Evolutionary conservation across 2,797 vertebrate species (phyloP), one percentile per base, ranked within the genome.

Genomic region (Anas flavirostris): DNA sequence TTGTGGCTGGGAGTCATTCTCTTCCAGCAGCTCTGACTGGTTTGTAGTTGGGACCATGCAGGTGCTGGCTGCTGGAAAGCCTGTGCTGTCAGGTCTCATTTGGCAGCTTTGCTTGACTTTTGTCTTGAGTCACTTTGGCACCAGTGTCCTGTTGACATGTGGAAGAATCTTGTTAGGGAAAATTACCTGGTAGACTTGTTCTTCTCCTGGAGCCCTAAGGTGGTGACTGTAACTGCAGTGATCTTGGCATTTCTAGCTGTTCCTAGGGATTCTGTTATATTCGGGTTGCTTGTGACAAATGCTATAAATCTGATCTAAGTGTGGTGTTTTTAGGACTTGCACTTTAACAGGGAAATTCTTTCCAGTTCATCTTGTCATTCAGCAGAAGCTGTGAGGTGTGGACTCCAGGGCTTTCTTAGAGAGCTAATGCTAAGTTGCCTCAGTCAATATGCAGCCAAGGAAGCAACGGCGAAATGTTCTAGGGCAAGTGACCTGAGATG

Each of bases 401-500:
- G 33, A 37, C 68, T 63, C 64, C 15, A 19, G 25, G 53, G 58
- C 56, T 82, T 66, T 76, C 46, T 48, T 55, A 83, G 55, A 67
- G 59, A n/a, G 23, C 16, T 19, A 22, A 6, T 9, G 29, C 52
- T 23, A 1, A 72, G 76, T 73, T 82, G 48, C 44, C 28, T n/a
- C 15, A 18, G n/a, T 52, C 1, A 0, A 17, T 16, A 39, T 66
- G 41, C 46, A 52, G 59, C 66, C 69, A 17, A 14, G 58, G 63
- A n/a, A 26, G 6, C 23, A 8, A 6, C 11, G 26, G 62, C 67
- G 75, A 41, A 58, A 5, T 46, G 2, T 9, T 0, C 29, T 0
- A 2, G 82, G 66, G 67, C 44, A 46, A 58, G 35, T 78, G 48
- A 9, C 44, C 7, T 3, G 18, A 74, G 86, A 44, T n/a, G n/a